Evolutionary conservation across 2,797 vertebrate genomes (phyloP).

Genomic region (Arnoldichthys spilopterus): DNA sequence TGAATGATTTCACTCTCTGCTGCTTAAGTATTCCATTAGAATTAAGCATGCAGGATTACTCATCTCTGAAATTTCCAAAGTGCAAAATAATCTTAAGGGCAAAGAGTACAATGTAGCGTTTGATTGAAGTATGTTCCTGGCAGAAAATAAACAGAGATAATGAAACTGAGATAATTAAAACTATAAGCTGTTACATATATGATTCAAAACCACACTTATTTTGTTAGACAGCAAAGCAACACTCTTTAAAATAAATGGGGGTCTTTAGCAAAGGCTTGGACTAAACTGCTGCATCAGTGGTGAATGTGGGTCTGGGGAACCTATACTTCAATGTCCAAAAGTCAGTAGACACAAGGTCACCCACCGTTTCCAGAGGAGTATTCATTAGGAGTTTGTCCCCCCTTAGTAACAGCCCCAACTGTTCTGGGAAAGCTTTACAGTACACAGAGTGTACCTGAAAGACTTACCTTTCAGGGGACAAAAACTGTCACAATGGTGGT

Average conservation of each 20-base stretch:
- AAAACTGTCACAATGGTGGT: no score
- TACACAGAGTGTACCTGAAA: not conserved
- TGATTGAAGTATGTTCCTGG: slow-evolving; percentile 53
- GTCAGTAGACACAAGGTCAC: not conserved
- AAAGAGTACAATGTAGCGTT: slow-evolving; percentile 26
- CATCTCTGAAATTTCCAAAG: slow-evolving; percentile 43
- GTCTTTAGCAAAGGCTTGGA: not conserved
- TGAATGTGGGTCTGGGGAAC: no score
- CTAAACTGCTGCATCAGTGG: no score
- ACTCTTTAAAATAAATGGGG: not conserved
- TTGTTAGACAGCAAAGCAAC: slow-evolving; percentile 29
- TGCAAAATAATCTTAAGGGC: slow-evolving; percentile 38
- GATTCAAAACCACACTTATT: slow-evolving; percentile 52
- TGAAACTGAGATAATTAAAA: slow-evolving; percentile 71
- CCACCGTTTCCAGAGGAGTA: no score
- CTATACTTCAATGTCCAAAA: not conserved
- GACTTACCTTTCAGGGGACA: no score
- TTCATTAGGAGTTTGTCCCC: not conserved
- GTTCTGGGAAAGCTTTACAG: not conserved
- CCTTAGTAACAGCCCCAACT: not conserved
- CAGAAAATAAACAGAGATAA: slow-evolving; percentile 66
- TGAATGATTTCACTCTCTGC: slow-evolving; percentile 47
- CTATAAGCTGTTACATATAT: slow-evolving; percentile 70
- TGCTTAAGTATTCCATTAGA: slow-evolving; percentile 51
- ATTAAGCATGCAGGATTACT: slow-evolving; percentile 45